Evolutionary conservation across 2,797 vertebrate species (phyloP).

Genomic region (Chlorospingus semifuscus): DNA sequence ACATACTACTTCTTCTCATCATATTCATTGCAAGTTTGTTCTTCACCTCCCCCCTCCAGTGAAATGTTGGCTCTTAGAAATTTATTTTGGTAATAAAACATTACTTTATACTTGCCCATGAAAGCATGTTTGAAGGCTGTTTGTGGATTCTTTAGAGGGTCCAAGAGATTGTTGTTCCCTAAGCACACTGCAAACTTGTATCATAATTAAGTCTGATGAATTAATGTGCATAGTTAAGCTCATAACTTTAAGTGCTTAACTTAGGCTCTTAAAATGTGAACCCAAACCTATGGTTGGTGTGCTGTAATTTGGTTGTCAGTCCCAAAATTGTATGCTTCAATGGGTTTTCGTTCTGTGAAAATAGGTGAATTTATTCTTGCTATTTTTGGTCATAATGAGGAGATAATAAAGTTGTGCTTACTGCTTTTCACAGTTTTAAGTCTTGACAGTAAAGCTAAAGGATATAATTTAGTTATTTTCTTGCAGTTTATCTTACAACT

Average conservation of each 20-base stretch:
- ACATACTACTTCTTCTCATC: slow-evolving; percentile 37
- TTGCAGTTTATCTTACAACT: not conserved
- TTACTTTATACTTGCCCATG: slow-evolving; percentile 51
- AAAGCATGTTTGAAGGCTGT: slow-evolving; percentile 41
- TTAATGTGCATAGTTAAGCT: not conserved
- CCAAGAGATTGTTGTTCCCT: not conserved
- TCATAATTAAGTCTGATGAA: not conserved
- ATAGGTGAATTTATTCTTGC: not conserved
- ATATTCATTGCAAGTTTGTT: slow-evolving; percentile 46
- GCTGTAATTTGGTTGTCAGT: not conserved
- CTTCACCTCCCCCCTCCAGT: slow-evolving; percentile 16
- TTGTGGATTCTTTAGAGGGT: slow-evolving; percentile 26
- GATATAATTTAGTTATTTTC: not conserved
- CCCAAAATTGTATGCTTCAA: not conserved
- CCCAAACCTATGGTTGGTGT: not conserved
- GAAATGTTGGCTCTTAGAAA: slow-evolving; percentile 43
- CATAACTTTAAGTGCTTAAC: not conserved
- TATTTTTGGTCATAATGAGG: not conserved
- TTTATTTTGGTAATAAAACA: slow-evolving; percentile 66
- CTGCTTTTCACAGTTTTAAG: not conserved
- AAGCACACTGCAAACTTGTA: not conserved
- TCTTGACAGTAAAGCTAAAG: not conserved
- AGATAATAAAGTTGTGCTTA: not conserved
- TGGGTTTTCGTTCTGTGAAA: not conserved
- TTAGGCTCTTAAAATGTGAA: not conserved